Evolutionary conservation across 2,113 vertebrate genomes (phyloP).

Genomic region (Chaetodon trifascialis): DNA sequence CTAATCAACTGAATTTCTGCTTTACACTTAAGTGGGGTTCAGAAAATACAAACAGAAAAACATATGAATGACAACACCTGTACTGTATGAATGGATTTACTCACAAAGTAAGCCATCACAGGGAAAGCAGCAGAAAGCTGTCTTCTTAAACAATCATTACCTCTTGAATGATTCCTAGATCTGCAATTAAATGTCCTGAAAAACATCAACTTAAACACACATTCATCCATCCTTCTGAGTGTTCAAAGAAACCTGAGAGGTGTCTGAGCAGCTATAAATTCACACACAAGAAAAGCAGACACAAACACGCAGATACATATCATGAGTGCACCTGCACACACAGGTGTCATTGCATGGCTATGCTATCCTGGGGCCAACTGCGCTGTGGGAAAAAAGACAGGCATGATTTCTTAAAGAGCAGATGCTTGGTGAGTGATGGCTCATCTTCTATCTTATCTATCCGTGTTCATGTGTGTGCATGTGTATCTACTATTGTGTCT

Average conservation of each 20-base stretch:
- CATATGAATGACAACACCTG: neutral
- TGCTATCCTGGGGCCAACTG: conserved; percentile 71
- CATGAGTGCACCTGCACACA: conserved; percentile 39
- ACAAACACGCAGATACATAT: conserved; percentile 28
- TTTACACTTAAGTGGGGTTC: neutral
- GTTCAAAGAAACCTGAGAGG: conserved; percentile 13
- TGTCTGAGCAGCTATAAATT: conserved; percentile 46
- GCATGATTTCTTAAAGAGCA: conserved; percentile 58
- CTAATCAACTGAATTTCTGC: neutral
- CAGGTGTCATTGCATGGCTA: conserved; percentile 71
- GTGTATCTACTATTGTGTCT: conserved; percentile 51
- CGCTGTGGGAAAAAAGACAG: conserved; percentile 75
- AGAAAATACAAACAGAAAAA: neutral
- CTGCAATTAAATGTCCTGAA: conserved; percentile 36
- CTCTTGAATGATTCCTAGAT: conserved; percentile 13
- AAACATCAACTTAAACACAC: conserved; percentile 14
- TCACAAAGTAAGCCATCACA: neutral
- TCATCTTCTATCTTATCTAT: conserved; percentile 64
- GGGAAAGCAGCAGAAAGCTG: neutral
- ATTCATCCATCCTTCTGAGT: neutral
- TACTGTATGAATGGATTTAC: neutral
- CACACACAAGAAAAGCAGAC: conserved; percentile 33
- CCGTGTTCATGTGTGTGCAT: neutral
- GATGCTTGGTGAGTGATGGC: conserved; percentile 64
- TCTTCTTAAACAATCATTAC: conserved; percentile 25